phyloP scores from a whole-genome alignment of 2,113 vertebrate genomes.

The Orientallactaga bullata region DNA sequence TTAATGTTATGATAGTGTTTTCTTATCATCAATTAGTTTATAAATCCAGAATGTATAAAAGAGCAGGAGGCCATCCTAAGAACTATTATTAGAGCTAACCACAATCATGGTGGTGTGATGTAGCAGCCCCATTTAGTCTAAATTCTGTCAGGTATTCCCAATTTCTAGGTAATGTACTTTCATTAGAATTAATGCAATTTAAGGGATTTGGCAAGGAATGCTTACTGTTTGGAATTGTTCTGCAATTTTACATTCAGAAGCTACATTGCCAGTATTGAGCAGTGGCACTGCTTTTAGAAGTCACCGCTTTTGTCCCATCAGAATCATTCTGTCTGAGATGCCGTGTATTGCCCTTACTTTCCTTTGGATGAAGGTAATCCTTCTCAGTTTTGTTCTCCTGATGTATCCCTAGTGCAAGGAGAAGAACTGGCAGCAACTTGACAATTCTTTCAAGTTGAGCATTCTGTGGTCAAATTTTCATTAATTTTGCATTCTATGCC shows the following conservation, averaged over 20 bases:
- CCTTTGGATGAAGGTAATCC: not conserved
- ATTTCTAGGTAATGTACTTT: slow-evolving; percentile 47
- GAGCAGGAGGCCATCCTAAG: not conserved
- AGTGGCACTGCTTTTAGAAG: not conserved
- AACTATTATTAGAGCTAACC: not conserved
- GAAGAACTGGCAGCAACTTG: not conserved
- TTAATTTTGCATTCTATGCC: slow-evolving; percentile 32
- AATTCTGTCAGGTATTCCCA: not conserved
- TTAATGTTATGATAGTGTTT: not conserved
- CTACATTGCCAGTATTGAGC: not conserved
- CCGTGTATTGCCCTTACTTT: not conserved
- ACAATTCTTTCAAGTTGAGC: slow-evolving; percentile 48
- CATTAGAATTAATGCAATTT: slow-evolving; percentile 27
- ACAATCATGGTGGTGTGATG: not conserved
- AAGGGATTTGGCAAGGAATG: slow-evolving; percentile 33
- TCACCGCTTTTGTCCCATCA: not conserved
- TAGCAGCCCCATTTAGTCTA: not conserved
- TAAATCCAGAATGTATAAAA: not conserved
- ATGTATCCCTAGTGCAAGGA: not conserved
- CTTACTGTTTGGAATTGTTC: not conserved
- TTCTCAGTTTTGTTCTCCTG: not conserved
- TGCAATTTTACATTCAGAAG: not conserved
- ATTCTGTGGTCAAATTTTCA: slow-evolving; percentile 3
- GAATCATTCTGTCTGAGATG: not conserved
- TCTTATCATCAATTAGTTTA: not conserved